phyloP scores from a whole-genome alignment of 2,888 invertebrate genomes.

The Acanthosepion pharaonis region DNA sequence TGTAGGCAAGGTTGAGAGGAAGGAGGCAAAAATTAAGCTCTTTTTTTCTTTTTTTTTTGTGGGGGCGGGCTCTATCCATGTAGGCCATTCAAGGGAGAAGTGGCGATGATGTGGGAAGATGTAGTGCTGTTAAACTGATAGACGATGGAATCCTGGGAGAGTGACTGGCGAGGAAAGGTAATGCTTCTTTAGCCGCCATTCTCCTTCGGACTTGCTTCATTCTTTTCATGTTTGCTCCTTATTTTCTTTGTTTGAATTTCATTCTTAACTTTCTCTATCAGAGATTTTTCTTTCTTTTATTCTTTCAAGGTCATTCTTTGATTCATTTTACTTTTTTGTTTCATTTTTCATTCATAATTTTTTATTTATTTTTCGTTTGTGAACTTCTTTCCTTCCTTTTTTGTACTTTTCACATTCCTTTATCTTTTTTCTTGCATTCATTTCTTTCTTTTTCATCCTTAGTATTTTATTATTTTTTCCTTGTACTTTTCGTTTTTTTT shows the following conservation, averaged over 20 bases:
- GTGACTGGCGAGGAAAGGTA: neutral
- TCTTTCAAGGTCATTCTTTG: no score
- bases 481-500: no score
- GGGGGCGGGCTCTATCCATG: neutral
- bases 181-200: no score
- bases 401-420: no score
- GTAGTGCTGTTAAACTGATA: neutral
- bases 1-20: neutral
- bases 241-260: neutral
- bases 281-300: neutral
- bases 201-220: neutral
- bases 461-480: no score
- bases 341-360: no score
- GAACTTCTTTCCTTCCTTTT: no score
- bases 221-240: neutral
- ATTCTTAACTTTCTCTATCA: neutral
- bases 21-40: neutral
- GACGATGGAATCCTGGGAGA: neutral
- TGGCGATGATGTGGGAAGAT: neutral
- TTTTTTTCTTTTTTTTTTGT: no score
- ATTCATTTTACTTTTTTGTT: neutral
- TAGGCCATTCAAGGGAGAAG: neutral
- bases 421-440: no score
- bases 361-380: no score
- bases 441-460: no score